These are phyloP conservation scores for Sterrhoptilus dennistouni DNA, from an alignment of 2,113 vertebrate species.

Conservation along the genomic window DNA sequence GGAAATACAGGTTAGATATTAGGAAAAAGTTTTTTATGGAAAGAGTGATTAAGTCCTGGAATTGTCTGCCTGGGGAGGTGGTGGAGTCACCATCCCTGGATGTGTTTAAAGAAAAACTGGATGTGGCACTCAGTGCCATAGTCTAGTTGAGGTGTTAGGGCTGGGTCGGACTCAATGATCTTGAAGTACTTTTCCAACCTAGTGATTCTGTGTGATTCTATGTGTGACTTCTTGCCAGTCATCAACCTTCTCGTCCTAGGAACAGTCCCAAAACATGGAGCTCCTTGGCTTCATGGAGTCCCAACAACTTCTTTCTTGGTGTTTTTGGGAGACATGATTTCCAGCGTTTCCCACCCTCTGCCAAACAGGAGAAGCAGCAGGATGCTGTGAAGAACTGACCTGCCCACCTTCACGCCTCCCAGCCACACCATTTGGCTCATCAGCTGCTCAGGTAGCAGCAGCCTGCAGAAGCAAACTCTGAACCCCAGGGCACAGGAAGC, in stretches of 20 bases:
- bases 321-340: not conserved
- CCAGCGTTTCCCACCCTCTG: not conserved
- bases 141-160: not conserved
- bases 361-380: not conserved
- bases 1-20: not conserved
- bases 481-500: not conserved
- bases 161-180: not conserved
- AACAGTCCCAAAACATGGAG: not conserved
- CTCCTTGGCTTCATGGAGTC: not conserved
- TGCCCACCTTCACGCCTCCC: not conserved
- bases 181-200: not conserved
- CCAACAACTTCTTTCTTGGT: not conserved
- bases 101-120: not conserved
- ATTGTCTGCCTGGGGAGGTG: not conserved
- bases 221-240: not conserved
- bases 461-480: not conserved
- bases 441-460: accelerated
- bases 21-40: not conserved
- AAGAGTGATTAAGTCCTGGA: not conserved
- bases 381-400: not conserved
- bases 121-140: not conserved
- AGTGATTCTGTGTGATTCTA: not conserved
- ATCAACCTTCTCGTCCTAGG: accelerated
- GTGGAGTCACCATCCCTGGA: not conserved
- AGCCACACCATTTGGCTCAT: accelerated